Conservation (phyloP, 2,113 vertebrate species). For the Lanius ludovicianus region DNA sequence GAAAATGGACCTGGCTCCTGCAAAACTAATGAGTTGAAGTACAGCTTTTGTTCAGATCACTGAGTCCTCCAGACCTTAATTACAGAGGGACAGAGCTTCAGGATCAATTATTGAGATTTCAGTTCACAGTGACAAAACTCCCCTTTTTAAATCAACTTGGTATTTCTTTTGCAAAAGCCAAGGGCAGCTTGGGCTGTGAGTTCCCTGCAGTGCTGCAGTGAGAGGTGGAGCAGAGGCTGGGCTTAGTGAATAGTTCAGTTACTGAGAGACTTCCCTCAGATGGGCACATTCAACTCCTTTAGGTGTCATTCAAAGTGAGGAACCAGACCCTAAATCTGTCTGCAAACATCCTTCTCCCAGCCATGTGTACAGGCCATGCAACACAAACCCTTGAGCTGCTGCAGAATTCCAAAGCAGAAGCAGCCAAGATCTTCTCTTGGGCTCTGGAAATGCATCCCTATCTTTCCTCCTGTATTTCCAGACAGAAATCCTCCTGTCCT, state of each 20-base stretch:
- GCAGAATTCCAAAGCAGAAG: neutral
- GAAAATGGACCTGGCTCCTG: neutral
- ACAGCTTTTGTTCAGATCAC: neutral
- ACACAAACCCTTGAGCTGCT: neutral
- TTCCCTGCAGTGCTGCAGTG: neutral
- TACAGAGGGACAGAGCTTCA: neutral
- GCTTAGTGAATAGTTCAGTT: fast-evolving
- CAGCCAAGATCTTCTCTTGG: neutral
- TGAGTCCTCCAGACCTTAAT: neutral
- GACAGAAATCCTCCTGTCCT: neutral
- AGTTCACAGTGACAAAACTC: neutral
- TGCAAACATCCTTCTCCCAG: neutral
- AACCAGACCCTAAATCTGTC: neutral
- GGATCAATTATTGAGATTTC: neutral
- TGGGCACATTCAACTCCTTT: fast-evolving
- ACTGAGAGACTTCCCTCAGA: neutral
- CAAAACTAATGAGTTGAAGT: neutral
- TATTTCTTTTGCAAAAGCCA: neutral
- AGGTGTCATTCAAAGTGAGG: neutral
- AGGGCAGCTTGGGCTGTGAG: neutral
- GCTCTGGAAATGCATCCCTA: neutral
- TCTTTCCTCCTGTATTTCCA: neutral
- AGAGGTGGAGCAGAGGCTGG: neutral
- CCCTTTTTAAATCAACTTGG: neutral
- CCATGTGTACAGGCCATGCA: neutral